A percentile compares a stretch with the other conserved stretches of the same genome.
Evolutionary conservation across 2,113 vertebrate species (phyloP).

Genomic region (Caranx melampygus): DNA sequence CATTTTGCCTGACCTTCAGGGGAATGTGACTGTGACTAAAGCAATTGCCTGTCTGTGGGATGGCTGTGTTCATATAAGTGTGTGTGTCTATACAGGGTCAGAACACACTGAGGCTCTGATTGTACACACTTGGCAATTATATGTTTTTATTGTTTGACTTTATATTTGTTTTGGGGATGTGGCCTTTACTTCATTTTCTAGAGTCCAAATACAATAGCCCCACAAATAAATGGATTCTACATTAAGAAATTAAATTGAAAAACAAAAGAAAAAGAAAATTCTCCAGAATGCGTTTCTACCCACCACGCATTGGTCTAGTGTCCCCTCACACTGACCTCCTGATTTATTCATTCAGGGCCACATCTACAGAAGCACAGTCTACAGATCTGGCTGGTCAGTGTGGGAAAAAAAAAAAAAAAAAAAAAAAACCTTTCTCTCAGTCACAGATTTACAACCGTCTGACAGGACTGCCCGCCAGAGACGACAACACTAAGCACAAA

Average conservation of each 20-base stretch:
- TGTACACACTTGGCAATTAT: slow-evolving; percentile 4
- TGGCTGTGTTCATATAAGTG: slow-evolving; percentile 36
- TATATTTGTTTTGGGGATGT: slow-evolving; percentile 20
- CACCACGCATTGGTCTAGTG: background rate
- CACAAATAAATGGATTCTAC: slow-evolving; percentile 52
- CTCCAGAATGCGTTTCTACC: background rate
- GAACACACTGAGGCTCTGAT: slow-evolving; percentile 11
- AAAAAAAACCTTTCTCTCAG: slow-evolving; percentile 71
- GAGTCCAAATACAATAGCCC: slow-evolving; percentile 30
- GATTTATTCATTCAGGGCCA: slow-evolving; percentile 75
- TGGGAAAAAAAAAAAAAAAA: slow-evolving; percentile 71
- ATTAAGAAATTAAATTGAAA: slow-evolving; percentile 47
- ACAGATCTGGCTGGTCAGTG: slow-evolving; percentile 61
- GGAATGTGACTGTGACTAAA: slow-evolving; percentile 61
- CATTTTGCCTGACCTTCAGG: slow-evolving; percentile 78
- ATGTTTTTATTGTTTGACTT: slow-evolving; percentile 36
- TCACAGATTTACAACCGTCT: slow-evolving; percentile 73
- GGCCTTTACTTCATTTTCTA: slow-evolving; percentile 38
- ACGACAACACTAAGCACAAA: slow-evolving; percentile 47
- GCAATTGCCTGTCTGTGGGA: slow-evolving; percentile 57
- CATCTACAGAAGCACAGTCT: slow-evolving; percentile 70
- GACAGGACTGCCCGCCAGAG: slow-evolving; percentile 54
- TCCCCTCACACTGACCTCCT: slow-evolving; percentile 63
- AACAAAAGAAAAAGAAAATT: slow-evolving; percentile 35
- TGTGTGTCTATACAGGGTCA: slow-evolving; percentile 23